Evolutionary conservation across 2,797 vertebrate genomes (phyloP), one percentile per base, ranked within the genome.

Genomic region (Pipistrellus kuhlii): DNA sequence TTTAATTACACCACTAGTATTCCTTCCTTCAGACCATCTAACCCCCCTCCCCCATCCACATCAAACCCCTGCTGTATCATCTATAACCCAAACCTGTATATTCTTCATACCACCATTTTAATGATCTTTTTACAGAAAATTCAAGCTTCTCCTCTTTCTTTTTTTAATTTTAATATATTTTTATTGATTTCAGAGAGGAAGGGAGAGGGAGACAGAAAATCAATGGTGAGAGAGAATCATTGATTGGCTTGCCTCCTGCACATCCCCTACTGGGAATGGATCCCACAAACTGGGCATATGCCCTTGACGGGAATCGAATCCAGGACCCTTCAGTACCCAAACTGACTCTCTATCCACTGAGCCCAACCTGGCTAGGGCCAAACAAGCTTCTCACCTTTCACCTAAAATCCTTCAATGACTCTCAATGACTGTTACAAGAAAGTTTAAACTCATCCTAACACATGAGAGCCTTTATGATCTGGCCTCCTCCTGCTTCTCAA

Each of bases 111-210:
- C 21, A 84, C 12, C 11, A 80, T 30, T 27, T 23, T 66, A 77
- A 62, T 55, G 72, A 73, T 14, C 20, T 80, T 85, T 75, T 91
- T n/a, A 90, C 3, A 76, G 68, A 44, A 94, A 90, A 91, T 82
- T 85, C 27, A 89, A 83, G 23, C 18, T 32, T 95, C 76, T 88
- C 15, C 68, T 18, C 10, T 78, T 86, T 82, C 46, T 62, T 62
- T 62, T 62, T 62, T 30, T 30, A 14, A 5, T 62, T 62, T 62
- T 62, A 62, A 30, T 62, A 30, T 62, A 62, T 62, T 62, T 30
- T 30, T 62, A 30, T 62, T 62, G 5, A 30, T 62, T 62, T 62
- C 25, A 62, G 59, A 62, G 59, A 14, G 12, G 27, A 62, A 62
- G 59, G 59, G 12, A 62, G 27, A 59, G 25, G 5, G 25, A 14